phyloP scores from a whole-genome alignment of 2,797 vertebrate genomes.

The Alectoris magna region DNA sequence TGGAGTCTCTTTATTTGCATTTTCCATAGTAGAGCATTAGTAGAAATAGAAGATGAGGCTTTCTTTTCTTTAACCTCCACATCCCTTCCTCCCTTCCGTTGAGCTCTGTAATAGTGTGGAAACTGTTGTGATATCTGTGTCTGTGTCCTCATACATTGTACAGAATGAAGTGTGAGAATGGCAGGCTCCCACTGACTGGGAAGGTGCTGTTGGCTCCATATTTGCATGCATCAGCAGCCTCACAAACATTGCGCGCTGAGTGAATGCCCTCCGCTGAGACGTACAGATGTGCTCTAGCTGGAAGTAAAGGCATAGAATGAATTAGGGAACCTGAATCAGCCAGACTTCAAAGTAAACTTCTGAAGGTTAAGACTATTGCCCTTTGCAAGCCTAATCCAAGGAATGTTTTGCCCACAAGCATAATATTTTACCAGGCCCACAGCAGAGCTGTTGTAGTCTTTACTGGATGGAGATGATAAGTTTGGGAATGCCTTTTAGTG shows the following conservation, averaged over 20 bases:
- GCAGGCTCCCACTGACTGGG: background rate
- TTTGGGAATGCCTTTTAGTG: conserved; percentile 44
- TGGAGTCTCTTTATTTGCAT: background rate
- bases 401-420: conserved; percentile 54
- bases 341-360: conserved; percentile 59
- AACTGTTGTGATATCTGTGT: background rate
- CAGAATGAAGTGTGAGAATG: background rate
- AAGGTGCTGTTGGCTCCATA: background rate
- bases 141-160: background rate
- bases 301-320: background rate
- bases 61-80: background rate
- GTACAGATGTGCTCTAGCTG: conserved; percentile 28
- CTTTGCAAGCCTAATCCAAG: conserved; percentile 47
- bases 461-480: conserved; percentile 48
- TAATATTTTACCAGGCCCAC: conserved; percentile 39
- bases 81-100: background rate
- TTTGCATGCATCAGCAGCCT: background rate
- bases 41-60: background rate
- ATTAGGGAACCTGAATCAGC: conserved; percentile 30
- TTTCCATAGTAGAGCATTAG: background rate
- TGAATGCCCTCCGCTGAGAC: background rate
- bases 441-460: conserved; percentile 53
- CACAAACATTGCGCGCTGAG: rapidly evolving
- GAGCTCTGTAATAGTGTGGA: background rate
- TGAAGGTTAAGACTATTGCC: conserved; percentile 53